These are phyloP conservation scores for Synergus japonicus DNA, from an alignment of 2,888 invertebrate species.

Conservation along the genomic window DNA sequence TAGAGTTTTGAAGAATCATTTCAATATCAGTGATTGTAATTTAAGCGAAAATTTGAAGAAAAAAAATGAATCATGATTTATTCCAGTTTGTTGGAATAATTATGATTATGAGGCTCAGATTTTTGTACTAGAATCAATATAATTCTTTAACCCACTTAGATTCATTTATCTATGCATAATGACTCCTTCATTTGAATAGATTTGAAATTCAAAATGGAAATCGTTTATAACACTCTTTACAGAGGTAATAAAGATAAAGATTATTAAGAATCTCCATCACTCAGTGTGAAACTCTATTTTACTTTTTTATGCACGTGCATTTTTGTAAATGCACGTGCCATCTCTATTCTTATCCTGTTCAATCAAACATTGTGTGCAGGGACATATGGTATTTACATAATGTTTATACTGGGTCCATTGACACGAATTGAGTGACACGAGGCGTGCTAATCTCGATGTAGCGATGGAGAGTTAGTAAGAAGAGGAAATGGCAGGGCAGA, in stretches of 20 bases:
- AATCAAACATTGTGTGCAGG: slow-evolving; percentile 22
- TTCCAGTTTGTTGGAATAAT: slow-evolving; percentile 6
- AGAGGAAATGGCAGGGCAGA: slow-evolving; percentile 33
- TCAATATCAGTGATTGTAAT: neutral
- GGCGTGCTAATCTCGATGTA: slow-evolving; percentile 31
- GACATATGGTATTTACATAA: slow-evolving; percentile 25
- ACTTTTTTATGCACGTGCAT: slow-evolving; percentile 25
- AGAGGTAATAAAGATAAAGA: slow-evolving; percentile 18
- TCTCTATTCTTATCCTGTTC: slow-evolving; percentile 14
- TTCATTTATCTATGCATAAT: slow-evolving; percentile 31
- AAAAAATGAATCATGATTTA: neutral
- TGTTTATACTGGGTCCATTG: slow-evolving; percentile 36
- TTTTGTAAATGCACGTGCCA: slow-evolving; percentile 18
- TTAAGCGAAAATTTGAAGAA: neutral
- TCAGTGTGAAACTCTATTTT: neutral
- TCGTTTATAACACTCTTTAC: neutral
- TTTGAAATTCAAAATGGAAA: slow-evolving; percentile 37
- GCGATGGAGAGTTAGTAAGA: slow-evolving; percentile 35
- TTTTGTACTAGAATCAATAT: slow-evolving; percentile 17
- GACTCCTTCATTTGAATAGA: slow-evolving; percentile 25
- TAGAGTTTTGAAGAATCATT: neutral
- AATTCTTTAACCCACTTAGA: slow-evolving; percentile 21
- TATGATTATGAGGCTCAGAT: neutral
- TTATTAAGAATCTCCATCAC: slow-evolving; percentile 7
- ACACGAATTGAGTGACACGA: slow-evolving; percentile 39